Conservation (phyloP, 2,113 vertebrate species). For the Clarias gariepinus region DNA sequence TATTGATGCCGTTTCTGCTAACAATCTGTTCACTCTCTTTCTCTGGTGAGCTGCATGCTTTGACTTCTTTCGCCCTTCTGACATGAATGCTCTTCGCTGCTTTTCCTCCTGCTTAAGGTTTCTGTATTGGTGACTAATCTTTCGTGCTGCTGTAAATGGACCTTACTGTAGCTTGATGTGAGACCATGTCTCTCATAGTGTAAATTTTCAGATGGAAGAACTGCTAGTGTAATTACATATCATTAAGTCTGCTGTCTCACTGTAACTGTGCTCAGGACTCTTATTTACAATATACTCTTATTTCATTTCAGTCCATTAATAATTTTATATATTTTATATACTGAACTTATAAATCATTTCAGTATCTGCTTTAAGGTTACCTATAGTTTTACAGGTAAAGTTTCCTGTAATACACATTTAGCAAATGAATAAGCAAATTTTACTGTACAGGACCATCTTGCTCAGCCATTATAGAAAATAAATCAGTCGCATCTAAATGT, state of each 20-base stretch:
- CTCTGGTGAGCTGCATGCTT: background rate
- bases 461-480: conserved; percentile 9
- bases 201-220: no score
- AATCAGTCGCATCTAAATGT: conserved; percentile 43
- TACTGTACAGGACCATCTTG: background rate
- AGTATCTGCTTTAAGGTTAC: background rate
- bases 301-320: background rate
- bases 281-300: background rate
- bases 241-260: no score
- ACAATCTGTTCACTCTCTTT: background rate
- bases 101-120: background rate
- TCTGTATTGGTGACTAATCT: background rate
- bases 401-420: background rate
- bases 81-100: background rate
- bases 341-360: background rate
- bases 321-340: background rate
- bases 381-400: background rate
- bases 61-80: background rate
- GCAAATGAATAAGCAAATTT: background rate
- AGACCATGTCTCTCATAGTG: background rate
- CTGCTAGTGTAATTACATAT: background rate
- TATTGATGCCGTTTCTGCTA: no score
- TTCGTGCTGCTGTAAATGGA: background rate
- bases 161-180: background rate
- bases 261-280: background rate